These are phyloP conservation scores for Cantharis flavilabris DNA, from an alignment of 2,888 invertebrate genomes.

Conservation along the genomic window DNA sequence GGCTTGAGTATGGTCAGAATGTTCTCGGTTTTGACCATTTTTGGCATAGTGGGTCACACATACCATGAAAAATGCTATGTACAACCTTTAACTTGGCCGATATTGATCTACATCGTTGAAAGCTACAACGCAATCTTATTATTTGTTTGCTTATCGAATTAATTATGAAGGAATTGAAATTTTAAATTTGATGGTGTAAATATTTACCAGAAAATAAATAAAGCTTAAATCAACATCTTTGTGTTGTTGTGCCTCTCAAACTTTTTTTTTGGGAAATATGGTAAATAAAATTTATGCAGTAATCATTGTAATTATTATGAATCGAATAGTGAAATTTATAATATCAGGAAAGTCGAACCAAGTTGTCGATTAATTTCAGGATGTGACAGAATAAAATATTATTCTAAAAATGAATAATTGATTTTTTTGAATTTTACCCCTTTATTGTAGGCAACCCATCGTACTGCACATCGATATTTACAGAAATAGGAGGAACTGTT, in stretches of 20 bases:
- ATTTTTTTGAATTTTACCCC: too few relatives aligned
- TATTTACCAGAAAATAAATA: neutral
- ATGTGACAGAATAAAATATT: neutral
- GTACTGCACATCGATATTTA: too few relatives aligned
- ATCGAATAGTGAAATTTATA: too few relatives aligned
- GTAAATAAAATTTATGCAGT: neutral
- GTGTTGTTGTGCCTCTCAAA: neutral
- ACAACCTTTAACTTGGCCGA: neutral
- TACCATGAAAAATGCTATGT: neutral
- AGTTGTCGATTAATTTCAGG: neutral
- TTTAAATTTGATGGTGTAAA: neutral
- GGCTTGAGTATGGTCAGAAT: neutral
- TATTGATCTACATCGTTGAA: neutral
- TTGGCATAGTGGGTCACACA: neutral
- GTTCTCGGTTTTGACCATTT: neutral
- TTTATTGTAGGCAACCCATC: too few relatives aligned
- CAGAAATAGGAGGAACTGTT: too few relatives aligned
- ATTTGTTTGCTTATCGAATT: neutral
- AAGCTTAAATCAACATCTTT: neutral
- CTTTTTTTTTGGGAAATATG: neutral
- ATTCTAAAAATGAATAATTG: too few relatives aligned
- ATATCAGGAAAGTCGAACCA: neutral
- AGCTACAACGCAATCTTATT: neutral
- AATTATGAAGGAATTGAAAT: neutral
- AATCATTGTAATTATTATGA: too few relatives aligned